Conservation (phyloP, 1,140 invertebrate species). For the Thaumatotibia leucotreta region DNA sequence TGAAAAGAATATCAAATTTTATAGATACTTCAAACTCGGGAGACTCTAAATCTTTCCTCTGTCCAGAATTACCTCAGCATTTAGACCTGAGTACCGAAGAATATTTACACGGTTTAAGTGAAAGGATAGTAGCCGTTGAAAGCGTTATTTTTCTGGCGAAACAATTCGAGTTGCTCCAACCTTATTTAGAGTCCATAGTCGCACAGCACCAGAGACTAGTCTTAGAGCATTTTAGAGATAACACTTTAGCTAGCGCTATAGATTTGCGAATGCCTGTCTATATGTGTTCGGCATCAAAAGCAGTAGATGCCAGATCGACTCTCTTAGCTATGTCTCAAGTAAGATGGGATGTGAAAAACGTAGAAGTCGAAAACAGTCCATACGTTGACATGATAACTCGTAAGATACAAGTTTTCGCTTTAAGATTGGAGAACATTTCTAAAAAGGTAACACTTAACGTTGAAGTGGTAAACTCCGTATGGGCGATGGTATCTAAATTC, state of each 20-base stretch:
- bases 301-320: conserved; percentile 88
- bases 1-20: conserved; percentile 87
- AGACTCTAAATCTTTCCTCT: conserved; percentile 37
- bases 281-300: conserved; percentile 86
- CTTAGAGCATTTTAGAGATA: conserved; percentile 86
- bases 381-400: conserved; percentile 89
- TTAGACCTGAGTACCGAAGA: conserved; percentile 85
- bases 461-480: conserved; percentile 84
- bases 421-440: conserved; percentile 84
- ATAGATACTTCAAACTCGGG: conserved; percentile 53
- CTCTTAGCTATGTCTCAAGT: conserved; percentile 92
- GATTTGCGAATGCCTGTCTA: conserved; percentile 92
- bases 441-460: conserved; percentile 82
- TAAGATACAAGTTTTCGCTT: conserved; percentile 88
- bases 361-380: conserved; percentile 95
- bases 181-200: conserved; percentile 88
- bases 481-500: conserved; percentile 91
- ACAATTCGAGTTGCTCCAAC: conserved; percentile 90
- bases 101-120: conserved; percentile 87
- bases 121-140: conserved; percentile 94
- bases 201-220: conserved; percentile 80
- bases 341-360: conserved; percentile 97
- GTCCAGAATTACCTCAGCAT: conserved; percentile 82
- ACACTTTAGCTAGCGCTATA: conserved; percentile 82
- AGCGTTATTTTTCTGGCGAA: conserved; percentile 92